Conservation (phyloP, 2,797 vertebrate species). For the Eremophila alpestris region DNA sequence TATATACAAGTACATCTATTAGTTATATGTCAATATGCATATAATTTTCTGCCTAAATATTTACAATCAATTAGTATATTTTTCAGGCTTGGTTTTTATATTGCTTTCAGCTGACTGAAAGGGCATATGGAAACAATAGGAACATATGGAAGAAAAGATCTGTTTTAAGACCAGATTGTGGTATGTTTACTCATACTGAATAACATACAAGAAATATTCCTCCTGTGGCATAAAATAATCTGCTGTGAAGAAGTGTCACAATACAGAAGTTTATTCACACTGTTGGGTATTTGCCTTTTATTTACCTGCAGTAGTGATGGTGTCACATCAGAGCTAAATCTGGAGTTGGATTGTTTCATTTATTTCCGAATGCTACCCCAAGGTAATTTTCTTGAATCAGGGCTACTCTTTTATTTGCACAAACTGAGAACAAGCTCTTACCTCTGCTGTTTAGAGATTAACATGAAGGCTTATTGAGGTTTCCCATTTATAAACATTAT, state of each 20-base stretch:
- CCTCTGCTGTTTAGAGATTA: neutral
- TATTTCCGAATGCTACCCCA: neutral
- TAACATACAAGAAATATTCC: neutral
- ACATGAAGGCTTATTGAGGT: neutral
- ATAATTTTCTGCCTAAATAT: slow-evolving; percentile 28
- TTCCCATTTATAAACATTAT: neutral
- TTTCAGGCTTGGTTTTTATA: slow-evolving; percentile 22
- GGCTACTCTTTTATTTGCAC: neutral
- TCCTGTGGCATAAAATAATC: neutral
- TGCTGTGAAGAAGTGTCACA: neutral
- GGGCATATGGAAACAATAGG: slow-evolving; percentile 38
- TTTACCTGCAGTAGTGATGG: neutral
- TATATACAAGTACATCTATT: slow-evolving; percentile 10
- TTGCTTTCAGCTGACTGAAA: slow-evolving; percentile 55
- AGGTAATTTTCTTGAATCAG: neutral
- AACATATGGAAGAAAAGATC: slow-evolving; percentile 16
- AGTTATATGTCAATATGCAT: slow-evolving; percentile 20
- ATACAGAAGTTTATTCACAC: neutral
- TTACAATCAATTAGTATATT: neutral
- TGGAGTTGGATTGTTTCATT: neutral
- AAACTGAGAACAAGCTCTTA: neutral
- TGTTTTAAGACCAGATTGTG: slow-evolving; percentile 26
- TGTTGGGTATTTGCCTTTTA: neutral
- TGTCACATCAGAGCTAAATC: neutral
- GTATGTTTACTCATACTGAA: slow-evolving; percentile 11